Percentiles rank a stretch among this genome's conserved stretches.
Evolutionary conservation across 2,113 vertebrate genomes (phyloP).

Genomic region (Engystomops pustulosus): DNA sequence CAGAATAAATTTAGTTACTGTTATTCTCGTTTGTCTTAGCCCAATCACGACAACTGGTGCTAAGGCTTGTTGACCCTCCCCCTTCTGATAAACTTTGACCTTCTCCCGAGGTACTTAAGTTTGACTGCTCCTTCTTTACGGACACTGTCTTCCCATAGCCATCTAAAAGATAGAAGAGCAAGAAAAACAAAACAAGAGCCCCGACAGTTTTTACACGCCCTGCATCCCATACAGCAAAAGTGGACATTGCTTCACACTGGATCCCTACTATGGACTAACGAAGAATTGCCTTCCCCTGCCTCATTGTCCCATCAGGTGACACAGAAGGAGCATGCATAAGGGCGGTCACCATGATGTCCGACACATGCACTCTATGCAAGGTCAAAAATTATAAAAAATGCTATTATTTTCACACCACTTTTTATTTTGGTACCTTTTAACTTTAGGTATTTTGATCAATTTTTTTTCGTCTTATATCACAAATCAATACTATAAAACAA

Average conservation of each 20-base stretch:
- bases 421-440: too few species aligned
- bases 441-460: too few species aligned
- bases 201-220: slow-evolving; percentile 12
- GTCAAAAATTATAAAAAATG: not conserved
- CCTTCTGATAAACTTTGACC: slow-evolving; percentile 59
- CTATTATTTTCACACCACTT: not conserved
- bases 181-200: slow-evolving; percentile 53
- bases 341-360: not conserved
- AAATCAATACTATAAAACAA: too few species aligned
- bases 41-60: slow-evolving; percentile 52
- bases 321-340: slow-evolving; percentile 48
- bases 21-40: slow-evolving; percentile 54
- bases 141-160: slow-evolving; percentile 54
- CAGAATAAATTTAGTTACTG: slow-evolving; percentile 58
- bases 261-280: not conserved
- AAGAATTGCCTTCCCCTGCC: slow-evolving; percentile 53
- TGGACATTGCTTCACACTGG: not conserved
- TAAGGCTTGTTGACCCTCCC: slow-evolving; percentile 53
- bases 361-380: slow-evolving; percentile 23
- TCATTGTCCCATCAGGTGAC: slow-evolving; percentile 26
- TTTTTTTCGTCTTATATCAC: too few species aligned
- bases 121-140: slow-evolving; percentile 59
- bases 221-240: not conserved
- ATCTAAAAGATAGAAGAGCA: slow-evolving; percentile 59
- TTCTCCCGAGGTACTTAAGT: slow-evolving; percentile 59